phyloP scores from a whole-genome alignment of 1,140 invertebrate species.

The Solenopsis fugax region DNA sequence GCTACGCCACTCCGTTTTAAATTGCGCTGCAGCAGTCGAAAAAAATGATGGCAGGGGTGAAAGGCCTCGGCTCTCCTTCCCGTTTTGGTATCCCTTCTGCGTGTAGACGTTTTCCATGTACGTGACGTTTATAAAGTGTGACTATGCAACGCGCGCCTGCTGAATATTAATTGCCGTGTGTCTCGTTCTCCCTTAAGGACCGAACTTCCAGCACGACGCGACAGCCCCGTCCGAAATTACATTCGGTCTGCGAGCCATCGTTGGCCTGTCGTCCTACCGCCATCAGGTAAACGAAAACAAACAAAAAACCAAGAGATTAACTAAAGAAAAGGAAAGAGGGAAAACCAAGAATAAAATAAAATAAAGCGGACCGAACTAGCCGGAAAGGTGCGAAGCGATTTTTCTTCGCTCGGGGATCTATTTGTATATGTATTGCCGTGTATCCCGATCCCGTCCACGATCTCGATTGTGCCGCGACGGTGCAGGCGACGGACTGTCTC shows the following conservation, averaged over 20 bases:
- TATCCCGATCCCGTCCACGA: neutral
- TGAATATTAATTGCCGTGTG: conserved; percentile 71
- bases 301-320: neutral
- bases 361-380: neutral
- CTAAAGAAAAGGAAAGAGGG: neutral
- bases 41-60: conserved; percentile 31
- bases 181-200: neutral
- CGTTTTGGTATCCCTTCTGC: conserved; percentile 67
- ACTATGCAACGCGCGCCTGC: conserved; percentile 41
- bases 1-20: conserved; percentile 29
- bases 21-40: conserved; percentile 34
- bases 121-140: conserved; percentile 69
- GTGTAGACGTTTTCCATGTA: conserved; percentile 71
- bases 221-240: neutral
- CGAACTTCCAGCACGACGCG: conserved; percentile 14
- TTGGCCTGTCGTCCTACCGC: neutral
- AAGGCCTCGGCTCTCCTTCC: conserved; percentile 17
- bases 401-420: conserved; percentile 1
- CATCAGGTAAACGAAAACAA: neutral
- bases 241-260: neutral
- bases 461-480: neutral
- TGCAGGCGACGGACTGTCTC: neutral
- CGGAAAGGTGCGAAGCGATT: neutral
- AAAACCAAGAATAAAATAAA: neutral
- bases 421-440: conserved; percentile 9